Base-by-base conservation (phyloP, 2,797 vertebrate genomes). In the Labroides dimidiatus region DNA sequence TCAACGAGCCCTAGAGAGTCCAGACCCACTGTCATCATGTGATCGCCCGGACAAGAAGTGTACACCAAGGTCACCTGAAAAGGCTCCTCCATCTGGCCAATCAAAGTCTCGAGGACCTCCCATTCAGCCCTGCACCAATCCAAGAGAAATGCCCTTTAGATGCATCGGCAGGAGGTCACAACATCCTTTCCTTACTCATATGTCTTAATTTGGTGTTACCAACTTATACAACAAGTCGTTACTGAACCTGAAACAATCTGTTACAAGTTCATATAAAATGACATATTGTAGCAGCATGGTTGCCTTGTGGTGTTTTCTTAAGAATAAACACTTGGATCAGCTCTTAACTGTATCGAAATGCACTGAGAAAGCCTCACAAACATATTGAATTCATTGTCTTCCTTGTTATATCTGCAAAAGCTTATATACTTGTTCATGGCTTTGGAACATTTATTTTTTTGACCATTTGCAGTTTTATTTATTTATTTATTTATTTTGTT, bases 41-140 rank as follows among this genome's bases (percentile, higher is more conserved):
- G 60, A 19, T 85, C 72, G 27, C 64, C 66, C 72, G 79, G 81
- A 78, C 95, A 96, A 67, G 78, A 90, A 33, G 92, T 92, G 86
- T 96, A 96, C 17, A 93, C 75, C 69, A 97, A 78, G 13, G 82
- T 94, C 80, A 97, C 91, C 82, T 92, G 93, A 87, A 96, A 96
- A 41, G 95, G 92, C 68, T 90, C 90, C 11, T 95, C 90, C 78
- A 94, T 63, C 78, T 30, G 87, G 64, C 95, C 96, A 83, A 97
- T 93, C 33, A 80, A 70, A 48, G 92, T 82, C 67, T 91, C 82
- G 62, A 97, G 52, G 50, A 93, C 64, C 81, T 94, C 93, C 96
- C 96, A 96, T 30, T 93, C 76, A 14, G 72, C 39, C 61, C 94
- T 95, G 78, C 41, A 64, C 21, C 14, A 65, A 70, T 36, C 57